These are phyloP conservation scores for Muscicapa adusta DNA, from an alignment of 2,113 vertebrate species.

Conservation along the genomic window DNA sequence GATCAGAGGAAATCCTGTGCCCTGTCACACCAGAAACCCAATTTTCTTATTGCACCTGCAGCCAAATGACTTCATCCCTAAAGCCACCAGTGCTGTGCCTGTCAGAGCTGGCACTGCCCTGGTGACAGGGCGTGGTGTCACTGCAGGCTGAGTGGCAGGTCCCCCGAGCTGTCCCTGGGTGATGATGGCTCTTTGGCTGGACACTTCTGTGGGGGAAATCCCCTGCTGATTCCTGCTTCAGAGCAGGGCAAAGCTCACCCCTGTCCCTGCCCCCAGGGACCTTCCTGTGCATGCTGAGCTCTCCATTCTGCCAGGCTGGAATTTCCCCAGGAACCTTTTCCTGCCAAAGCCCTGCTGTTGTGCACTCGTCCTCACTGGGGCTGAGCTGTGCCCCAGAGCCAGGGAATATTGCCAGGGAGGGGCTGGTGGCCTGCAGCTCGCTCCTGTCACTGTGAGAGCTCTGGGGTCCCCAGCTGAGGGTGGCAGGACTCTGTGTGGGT, in stretches of 20 bases:
- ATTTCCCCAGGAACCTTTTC: neutral
- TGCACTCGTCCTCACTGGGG: rapidly evolving
- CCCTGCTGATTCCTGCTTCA: neutral
- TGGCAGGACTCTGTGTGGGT: neutral
- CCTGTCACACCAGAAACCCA: neutral
- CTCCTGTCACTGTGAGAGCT: neutral
- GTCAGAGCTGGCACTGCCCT: neutral
- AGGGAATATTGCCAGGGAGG: neutral
- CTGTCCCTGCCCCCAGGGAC: neutral
- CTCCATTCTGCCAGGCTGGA: neutral
- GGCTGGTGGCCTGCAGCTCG: neutral
- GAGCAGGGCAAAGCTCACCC: neutral
- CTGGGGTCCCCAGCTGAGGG: neutral
- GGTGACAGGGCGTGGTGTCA: neutral
- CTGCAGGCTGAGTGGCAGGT: neutral
- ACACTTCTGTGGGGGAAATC: rapidly evolving
- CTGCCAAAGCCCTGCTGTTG: neutral
- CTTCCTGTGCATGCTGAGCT: neutral
- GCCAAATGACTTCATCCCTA: rapidly evolving
- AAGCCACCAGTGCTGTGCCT: neutral
- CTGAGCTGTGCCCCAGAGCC: neutral
- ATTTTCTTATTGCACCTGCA: neutral
- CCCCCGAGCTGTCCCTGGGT: neutral
- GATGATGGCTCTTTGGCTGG: neutral
- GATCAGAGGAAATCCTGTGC: neutral